Evolutionary conservation across 1,140 invertebrate species (phyloP).

Genomic region (Hydropsyche tenuis): DNA sequence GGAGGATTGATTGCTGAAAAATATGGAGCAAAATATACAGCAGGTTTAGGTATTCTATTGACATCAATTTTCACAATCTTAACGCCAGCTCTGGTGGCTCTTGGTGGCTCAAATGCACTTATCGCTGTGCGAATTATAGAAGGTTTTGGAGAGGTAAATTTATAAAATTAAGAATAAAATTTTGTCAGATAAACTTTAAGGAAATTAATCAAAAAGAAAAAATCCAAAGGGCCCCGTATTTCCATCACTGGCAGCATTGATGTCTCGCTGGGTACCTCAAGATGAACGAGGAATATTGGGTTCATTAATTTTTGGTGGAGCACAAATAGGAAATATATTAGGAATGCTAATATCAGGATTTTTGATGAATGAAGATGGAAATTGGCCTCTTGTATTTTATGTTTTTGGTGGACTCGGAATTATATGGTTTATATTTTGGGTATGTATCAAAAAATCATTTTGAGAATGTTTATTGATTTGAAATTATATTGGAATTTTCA

Average conservation of each 20-base stretch:
- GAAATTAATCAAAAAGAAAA: slow-evolving; percentile 37
- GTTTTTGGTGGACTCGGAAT: slow-evolving; percentile 79
- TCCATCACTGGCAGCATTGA: slow-evolving; percentile 74
- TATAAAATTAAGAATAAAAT: slow-evolving; percentile 1
- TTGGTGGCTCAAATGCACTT: slow-evolving; percentile 66
- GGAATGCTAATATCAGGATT: slow-evolving; percentile 75
- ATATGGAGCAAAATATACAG: slow-evolving; percentile 77
- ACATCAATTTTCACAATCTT: slow-evolving; percentile 77
- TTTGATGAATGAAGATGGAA: slow-evolving; percentile 67
- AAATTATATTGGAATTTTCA: slow-evolving; percentile 50
- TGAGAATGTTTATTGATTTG: background rate
- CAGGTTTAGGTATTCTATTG: slow-evolving; percentile 74
- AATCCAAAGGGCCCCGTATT: slow-evolving; percentile 76
- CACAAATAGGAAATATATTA: slow-evolving; percentile 75
- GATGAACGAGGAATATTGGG: slow-evolving; percentile 76
- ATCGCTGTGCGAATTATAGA: slow-evolving; percentile 71
- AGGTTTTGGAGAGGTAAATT: slow-evolving; percentile 70
- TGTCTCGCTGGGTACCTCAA: slow-evolving; percentile 78
- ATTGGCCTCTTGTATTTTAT: slow-evolving; percentile 84
- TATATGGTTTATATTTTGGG: slow-evolving; percentile 77
- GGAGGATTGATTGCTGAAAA: slow-evolving; percentile 77
- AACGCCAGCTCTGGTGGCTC: slow-evolving; percentile 68
- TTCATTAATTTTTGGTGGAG: slow-evolving; percentile 75
- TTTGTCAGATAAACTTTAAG: slow-evolving; percentile 2
- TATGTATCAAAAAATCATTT: slow-evolving; percentile 53